phyloP scores from a whole-genome alignment of 1,140 invertebrate species.

The Glomeris maerens region DNA sequence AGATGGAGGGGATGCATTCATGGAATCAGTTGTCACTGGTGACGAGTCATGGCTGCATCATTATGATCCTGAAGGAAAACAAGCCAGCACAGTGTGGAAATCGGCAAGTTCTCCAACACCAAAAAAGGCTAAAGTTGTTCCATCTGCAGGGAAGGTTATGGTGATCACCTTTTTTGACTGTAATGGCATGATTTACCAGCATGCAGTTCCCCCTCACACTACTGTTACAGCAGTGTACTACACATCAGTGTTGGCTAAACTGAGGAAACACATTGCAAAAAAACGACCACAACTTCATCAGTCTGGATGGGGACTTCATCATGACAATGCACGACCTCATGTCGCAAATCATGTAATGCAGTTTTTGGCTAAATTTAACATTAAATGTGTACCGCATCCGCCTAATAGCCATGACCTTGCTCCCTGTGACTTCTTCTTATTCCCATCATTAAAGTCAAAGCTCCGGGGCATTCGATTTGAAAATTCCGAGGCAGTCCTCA shows the following conservation, averaged over 20 bases:
- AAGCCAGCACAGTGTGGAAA: not conserved
- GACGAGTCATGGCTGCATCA: slow-evolving; percentile 2
- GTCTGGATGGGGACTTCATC: no score
- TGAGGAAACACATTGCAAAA: no score
- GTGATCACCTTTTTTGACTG: slow-evolving; percentile 1
- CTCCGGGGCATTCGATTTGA: no score
- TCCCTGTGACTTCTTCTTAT: no score
- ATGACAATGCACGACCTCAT: no score
- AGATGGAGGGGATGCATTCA: not conserved
- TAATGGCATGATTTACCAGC: not conserved
- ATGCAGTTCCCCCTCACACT: not conserved
- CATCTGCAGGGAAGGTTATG: not conserved
- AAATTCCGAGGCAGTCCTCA: no score
- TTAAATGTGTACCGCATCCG: no score
- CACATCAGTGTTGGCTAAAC: slow-evolving; percentile 1
- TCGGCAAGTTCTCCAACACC: not conserved
- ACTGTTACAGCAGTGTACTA: not conserved
- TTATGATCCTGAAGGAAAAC: slow-evolving; percentile 2
- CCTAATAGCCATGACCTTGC: no score
- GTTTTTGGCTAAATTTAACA: no score
- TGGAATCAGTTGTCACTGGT: not conserved
- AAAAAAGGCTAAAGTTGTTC: slow-evolving; percentile 4
- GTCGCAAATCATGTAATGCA: no score
- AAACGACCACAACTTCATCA: no score
- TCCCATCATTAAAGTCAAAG: no score